Evolutionary conservation across 2,888 invertebrate genomes (phyloP).

Genomic region (Aleiodes leptofemur): DNA sequence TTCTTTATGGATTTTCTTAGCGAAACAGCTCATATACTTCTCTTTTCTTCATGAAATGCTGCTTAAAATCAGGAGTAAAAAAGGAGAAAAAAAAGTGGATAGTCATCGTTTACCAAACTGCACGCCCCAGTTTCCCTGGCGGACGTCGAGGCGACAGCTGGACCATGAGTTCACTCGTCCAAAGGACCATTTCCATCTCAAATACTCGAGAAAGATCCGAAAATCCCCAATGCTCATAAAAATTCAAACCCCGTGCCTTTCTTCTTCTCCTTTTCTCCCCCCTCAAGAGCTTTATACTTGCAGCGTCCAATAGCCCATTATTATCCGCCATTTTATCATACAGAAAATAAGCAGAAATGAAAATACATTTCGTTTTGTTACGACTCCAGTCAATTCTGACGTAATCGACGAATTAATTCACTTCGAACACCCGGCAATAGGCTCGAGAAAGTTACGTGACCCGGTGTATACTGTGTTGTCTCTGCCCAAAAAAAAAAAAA

Average conservation of each 20-base stretch:
- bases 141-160: constrained; percentile 53
- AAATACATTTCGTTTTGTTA: constrained; percentile 15
- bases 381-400: constrained; percentile 56
- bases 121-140: constrained; percentile 59
- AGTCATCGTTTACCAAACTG: constrained; percentile 33
- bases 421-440: constrained; percentile 56
- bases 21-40: no score
- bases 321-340: neutral
- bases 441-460: constrained; percentile 54
- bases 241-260: neutral
- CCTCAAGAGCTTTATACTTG: constrained; percentile 12
- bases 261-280: neutral
- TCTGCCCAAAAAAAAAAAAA: constrained; percentile 23
- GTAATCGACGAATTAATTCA: constrained; percentile 69
- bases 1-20: no score
- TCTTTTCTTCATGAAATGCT: no score
- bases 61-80: neutral
- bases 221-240: neutral
- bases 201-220: neutral
- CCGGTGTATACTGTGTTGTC: constrained; percentile 10
- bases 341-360: no score
- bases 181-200: constrained; percentile 46
- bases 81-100: neutral
- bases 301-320: constrained; percentile 39
- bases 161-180: constrained; percentile 50